These are phyloP conservation scores for Drosophila seguyi DNA, from an alignment of 1,140 invertebrate species.

Conservation along the genomic window DNA sequence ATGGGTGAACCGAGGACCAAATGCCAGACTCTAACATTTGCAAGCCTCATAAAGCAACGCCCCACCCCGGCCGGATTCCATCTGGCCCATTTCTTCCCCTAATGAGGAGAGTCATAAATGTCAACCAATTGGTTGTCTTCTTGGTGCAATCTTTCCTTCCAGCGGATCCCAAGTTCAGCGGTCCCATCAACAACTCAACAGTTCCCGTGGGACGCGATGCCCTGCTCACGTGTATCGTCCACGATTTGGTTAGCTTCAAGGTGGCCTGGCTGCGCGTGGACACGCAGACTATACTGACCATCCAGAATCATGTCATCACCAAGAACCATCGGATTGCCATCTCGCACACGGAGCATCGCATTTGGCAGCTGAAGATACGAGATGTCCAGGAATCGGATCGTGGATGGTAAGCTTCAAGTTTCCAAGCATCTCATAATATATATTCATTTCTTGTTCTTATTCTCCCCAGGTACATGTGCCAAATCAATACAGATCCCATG, in stretches of 20 bases:
- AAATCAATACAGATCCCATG: slow-evolving; percentile 97
- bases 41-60: slow-evolving; percentile 52
- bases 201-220: slow-evolving; percentile 92
- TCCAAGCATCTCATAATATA: too few species aligned
- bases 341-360: slow-evolving; percentile 92
- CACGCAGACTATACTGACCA: slow-evolving; percentile 95
- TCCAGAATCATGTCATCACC: slow-evolving; percentile 94
- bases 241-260: slow-evolving; percentile 92
- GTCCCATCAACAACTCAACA: slow-evolving; percentile 92
- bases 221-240: slow-evolving; percentile 91
- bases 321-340: slow-evolving; percentile 94
- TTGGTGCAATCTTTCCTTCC: slow-evolving; percentile 23
- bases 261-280: slow-evolving; percentile 95
- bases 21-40: slow-evolving; percentile 65
- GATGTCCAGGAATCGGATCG: slow-evolving; percentile 92
- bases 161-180: slow-evolving; percentile 90
- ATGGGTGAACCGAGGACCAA: slow-evolving; percentile 28
- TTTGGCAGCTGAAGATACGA: slow-evolving; percentile 93
- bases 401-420: slow-evolving; percentile 87
- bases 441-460: not conserved
- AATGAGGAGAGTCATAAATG: slow-evolving; percentile 66
- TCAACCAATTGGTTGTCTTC: slow-evolving; percentile 33
- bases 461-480: slow-evolving; percentile 88
- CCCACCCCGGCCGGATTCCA: not conserved
- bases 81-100: slow-evolving; percentile 61